Percentiles rank a stretch among this genome's conserved stretches.
These are phyloP conservation scores for Apis dorsata DNA, from an alignment of 1,140 invertebrate species.

Conservation along the genomic window DNA sequence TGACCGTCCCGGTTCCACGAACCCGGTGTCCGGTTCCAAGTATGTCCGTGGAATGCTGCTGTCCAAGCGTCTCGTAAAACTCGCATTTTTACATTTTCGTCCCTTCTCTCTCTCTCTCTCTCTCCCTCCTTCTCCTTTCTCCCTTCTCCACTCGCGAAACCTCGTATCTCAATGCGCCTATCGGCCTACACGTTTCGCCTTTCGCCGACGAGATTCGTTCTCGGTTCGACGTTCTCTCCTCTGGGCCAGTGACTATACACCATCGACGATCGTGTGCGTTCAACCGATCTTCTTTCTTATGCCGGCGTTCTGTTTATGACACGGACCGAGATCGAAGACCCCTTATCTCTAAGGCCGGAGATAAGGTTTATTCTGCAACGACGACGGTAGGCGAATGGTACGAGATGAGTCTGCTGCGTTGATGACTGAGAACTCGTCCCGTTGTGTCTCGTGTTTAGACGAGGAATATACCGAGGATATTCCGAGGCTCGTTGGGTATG, in stretches of 20 bases:
- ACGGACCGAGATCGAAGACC: slow-evolving; percentile 50
- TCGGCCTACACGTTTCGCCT: slow-evolving; percentile 48
- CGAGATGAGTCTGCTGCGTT: slow-evolving; percentile 6
- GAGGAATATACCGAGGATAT: not conserved
- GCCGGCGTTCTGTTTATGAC: slow-evolving; percentile 27
- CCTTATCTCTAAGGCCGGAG: slow-evolving; percentile 37
- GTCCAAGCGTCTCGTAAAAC: slow-evolving; percentile 33
- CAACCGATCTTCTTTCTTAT: slow-evolving; percentile 32
- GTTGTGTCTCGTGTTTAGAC: not conserved
- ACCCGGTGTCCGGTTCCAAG: slow-evolving; percentile 65
- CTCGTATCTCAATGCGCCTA: slow-evolving; percentile 15
- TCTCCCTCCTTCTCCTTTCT: not conserved
- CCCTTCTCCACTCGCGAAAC: not conserved
- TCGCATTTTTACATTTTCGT: slow-evolving; percentile 52
- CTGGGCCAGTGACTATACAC: not conserved
- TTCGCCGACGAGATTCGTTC: slow-evolving; percentile 52
- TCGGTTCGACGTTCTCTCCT: slow-evolving; percentile 20
- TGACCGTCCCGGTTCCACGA: slow-evolving; percentile 64
- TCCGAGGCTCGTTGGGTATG: not conserved
- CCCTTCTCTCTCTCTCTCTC: not conserved
- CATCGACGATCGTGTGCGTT: slow-evolving; percentile 1
- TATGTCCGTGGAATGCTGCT: slow-evolving; percentile 54
- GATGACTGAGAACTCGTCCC: not conserved
- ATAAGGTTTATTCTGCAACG: slow-evolving; percentile 24
- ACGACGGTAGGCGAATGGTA: not conserved